phyloP scores from a whole-genome alignment of 2,888 invertebrate species.

The Incurvaria masculella region DNA sequence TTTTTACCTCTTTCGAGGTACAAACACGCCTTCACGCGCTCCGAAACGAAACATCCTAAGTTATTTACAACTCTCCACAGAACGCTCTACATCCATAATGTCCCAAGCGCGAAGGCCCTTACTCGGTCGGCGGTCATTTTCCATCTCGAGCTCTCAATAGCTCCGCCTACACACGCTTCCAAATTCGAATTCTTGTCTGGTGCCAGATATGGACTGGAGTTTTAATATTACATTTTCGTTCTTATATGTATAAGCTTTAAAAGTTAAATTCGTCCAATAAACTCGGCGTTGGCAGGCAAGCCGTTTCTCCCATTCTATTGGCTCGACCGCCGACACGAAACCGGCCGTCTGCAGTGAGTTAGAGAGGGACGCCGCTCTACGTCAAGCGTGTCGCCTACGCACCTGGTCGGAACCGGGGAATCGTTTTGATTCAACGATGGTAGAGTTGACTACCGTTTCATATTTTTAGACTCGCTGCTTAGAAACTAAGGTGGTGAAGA shows the following conservation, averaged over 20 bases:
- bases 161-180: slow-evolving; percentile 58
- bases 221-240: not conserved
- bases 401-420: not conserved
- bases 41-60: slow-evolving; percentile 39
- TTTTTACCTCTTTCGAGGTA: slow-evolving; percentile 48
- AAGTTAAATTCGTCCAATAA: not conserved
- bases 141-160: slow-evolving; percentile 49
- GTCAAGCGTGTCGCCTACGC: not conserved
- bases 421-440: not conserved
- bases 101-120: slow-evolving; percentile 53
- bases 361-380: slow-evolving; percentile 37
- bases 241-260: not conserved
- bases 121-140: slow-evolving; percentile 54
- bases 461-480: too few relatives aligned
- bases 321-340: slow-evolving; percentile 50
- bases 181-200: slow-evolving; percentile 57
- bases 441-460: not conserved
- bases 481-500: too few relatives aligned
- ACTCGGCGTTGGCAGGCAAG: slow-evolving; percentile 44
- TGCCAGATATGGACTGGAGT: slow-evolving; percentile 27
- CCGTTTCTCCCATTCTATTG: slow-evolving; percentile 53
- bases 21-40: slow-evolving; percentile 23
- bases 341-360: slow-evolving; percentile 50
- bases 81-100: slow-evolving; percentile 48
- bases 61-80: slow-evolving; percentile 36